A percentile compares a stretch with the other conserved stretches of the same genome.
These are phyloP conservation scores for Anguilla rostrata DNA, from an alignment of 2,113 vertebrate species.

Conservation along the genomic window DNA sequence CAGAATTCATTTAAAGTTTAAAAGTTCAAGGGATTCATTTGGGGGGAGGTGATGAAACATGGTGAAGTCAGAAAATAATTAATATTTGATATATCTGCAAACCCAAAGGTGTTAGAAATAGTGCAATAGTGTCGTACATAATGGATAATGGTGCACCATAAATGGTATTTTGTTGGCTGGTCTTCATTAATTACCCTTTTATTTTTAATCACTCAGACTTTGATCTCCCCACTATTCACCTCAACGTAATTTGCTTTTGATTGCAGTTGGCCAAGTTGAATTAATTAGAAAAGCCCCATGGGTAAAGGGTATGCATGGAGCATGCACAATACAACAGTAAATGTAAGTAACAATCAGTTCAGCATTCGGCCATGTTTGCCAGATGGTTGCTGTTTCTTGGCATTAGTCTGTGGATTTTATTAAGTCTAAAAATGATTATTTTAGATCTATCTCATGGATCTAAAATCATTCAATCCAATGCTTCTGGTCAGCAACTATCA, in stretches of 20 bases:
- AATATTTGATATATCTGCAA: no score
- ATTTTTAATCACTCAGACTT: constrained; percentile 1
- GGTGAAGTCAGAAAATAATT: no score
- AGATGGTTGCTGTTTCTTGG: neutral
- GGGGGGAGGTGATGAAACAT: no score
- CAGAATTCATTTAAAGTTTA: no score
- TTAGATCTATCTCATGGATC: neutral
- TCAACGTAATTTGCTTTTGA: neutral
- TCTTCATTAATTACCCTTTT: neutral
- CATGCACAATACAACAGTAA: neutral
- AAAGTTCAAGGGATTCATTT: no score
- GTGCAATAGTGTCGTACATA: neutral
- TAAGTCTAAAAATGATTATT: neutral
- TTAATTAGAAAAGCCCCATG: neutral
- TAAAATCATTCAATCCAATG: neutral
- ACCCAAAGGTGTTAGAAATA: neutral
- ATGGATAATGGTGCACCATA: neutral
- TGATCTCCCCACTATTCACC: neutral
- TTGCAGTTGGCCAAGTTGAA: neutral
- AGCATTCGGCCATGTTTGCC: neutral
- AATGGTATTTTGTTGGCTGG: neutral
- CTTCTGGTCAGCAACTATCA: neutral
- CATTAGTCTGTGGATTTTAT: neutral
- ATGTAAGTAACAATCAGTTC: neutral
- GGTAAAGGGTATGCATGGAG: neutral